Evolutionary conservation across 2,797 vertebrate species (phyloP).

Genomic region (Leptodactylus fallax): DNA sequence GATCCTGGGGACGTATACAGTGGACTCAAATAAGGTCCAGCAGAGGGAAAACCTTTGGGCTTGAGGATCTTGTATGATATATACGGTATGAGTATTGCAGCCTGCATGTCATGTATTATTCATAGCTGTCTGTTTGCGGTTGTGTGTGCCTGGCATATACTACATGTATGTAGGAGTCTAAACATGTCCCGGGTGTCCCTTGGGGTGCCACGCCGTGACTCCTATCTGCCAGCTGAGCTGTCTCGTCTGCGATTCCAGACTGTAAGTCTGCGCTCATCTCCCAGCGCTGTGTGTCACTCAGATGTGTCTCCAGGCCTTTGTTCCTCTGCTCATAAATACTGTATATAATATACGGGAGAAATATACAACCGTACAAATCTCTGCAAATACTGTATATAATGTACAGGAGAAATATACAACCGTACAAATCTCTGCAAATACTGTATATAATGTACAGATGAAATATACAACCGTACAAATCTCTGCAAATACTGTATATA

Average conservation of each 20-base stretch:
- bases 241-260: constrained; percentile 34
- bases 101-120: constrained; percentile 16
- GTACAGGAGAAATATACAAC: too few species aligned
- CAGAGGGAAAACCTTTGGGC: too few species aligned
- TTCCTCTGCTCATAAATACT: background rate
- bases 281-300: constrained; percentile 13
- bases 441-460: too few species aligned
- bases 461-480: too few species aligned
- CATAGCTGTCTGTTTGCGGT: constrained; percentile 22
- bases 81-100: background rate
- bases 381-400: too few species aligned
- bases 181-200: constrained; percentile 19
- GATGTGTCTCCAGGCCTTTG: background rate
- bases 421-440: too few species aligned
- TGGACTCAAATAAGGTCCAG: too few species aligned
- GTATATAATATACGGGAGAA: too few species aligned
- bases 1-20: too few species aligned
- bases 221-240: constrained; percentile 52
- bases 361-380: too few species aligned
- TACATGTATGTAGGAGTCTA: constrained; percentile 17
- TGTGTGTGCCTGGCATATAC: background rate
- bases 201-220: constrained; percentile 22
- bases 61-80: too few species aligned
- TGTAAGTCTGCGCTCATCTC: constrained; percentile 13
- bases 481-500: too few species aligned